Base-by-base conservation (phyloP, 2,797 vertebrate genomes). In the Astyanax mexicanus region DNA sequence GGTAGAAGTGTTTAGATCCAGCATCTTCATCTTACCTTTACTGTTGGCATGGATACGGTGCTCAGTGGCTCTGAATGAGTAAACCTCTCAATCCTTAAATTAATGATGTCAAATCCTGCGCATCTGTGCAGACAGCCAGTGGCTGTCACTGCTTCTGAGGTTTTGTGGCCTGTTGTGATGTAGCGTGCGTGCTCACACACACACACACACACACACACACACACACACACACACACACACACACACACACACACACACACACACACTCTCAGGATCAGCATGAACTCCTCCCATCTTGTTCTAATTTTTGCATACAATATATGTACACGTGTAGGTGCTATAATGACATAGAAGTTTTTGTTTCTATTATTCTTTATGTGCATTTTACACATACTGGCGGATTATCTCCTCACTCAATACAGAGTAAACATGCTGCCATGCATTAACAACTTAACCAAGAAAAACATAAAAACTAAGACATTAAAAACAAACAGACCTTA, bases 131-230 rank as follows among this genome's bases (percentile, higher is more conserved):
- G 25, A 10, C 40, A 67, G 27, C 32, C 15, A 19, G 10, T 47
- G 17, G 64, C 64, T 67, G 64, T 67, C 44, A 67, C 25, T 4
- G 44, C 27, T 11, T n/a, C 25, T 32, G 44, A 47, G 17, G 17
- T 66, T 66, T 67, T 61, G 35, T 61, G 64, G 64, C 64, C 64
- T 49, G 64, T 27, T 47, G 64, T 49, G 44, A 67, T 67, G 44
- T 49, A 45, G 42, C 15, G 7, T 44, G 6, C n/a, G 21, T 64
- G 19, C 44, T 67, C 44, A 67, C 42, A 12, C 35, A 19, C n/a
- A 12, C 58, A 57, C 54, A 32, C 15, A 51, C 47, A 10, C 47
- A 51, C 47, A 51, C 47, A 49, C 45, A 49, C 45, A 49, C 3
- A 49, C 45, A 19, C 45, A 3, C 45, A 4, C 45, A n/a, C 15